Percentiles rank a stretch among this genome's conserved stretches.
phyloP scores from a whole-genome alignment of 2,113 vertebrate genomes.

The Leptobrachium ailaonicum region DNA sequence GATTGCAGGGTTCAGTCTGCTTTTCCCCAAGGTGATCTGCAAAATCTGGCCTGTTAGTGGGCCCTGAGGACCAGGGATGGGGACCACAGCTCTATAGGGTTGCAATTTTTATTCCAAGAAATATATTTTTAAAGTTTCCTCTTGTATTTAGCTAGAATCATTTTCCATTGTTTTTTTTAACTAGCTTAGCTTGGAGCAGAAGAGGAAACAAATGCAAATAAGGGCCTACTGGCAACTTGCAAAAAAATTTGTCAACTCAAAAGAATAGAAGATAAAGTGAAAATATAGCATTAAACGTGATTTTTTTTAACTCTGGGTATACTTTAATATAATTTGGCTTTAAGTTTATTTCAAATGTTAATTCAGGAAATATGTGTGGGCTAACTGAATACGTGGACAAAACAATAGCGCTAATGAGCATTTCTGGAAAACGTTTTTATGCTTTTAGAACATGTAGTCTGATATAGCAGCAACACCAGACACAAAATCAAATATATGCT shows the following conservation, averaged over 20 bases:
- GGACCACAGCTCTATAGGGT: too few relatives aligned
- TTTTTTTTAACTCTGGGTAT: slow-evolving; percentile 1
- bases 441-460: slow-evolving; percentile 28
- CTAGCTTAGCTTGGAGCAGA: neutral
- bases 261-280: neutral
- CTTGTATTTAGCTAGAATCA: neutral
- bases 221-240: neutral
- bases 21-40: too few relatives aligned
- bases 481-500: slow-evolving; percentile 33
- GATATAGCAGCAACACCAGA: slow-evolving; percentile 25
- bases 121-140: neutral
- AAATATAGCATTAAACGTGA: slow-evolving; percentile 15
- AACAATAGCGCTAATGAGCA: slow-evolving; percentile 45
- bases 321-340: slow-evolving; percentile 22
- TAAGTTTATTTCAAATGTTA: slow-evolving; percentile 35
- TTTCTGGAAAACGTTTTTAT: slow-evolving; percentile 39
- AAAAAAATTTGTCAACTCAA: neutral
- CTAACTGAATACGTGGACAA: slow-evolving; percentile 25
- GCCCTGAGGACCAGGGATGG: too few relatives aligned
- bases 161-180: neutral
- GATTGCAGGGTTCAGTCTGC: too few relatives aligned
- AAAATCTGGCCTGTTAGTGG: too few relatives aligned
- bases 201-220: neutral
- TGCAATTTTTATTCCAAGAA: too few relatives aligned
- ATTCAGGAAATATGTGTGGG: slow-evolving; percentile 18